Conservation (phyloP, 2,888 invertebrate genomes). For the Eupithecia insigniata region DNA sequence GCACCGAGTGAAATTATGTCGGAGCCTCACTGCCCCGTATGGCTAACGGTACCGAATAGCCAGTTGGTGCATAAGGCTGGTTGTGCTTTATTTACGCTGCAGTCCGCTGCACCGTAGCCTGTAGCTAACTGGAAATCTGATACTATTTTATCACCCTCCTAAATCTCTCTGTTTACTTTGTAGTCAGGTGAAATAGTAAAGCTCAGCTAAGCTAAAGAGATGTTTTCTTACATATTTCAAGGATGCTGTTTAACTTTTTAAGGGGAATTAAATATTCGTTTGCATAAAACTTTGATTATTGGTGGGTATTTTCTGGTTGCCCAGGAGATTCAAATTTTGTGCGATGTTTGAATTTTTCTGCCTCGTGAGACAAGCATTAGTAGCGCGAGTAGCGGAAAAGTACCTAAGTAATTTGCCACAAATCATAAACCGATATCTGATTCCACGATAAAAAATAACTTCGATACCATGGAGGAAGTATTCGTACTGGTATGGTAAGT, state of each 20-base stretch:
- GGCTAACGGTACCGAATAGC: slow-evolving; percentile 70
- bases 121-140: slow-evolving; percentile 60
- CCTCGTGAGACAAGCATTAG: not conserved
- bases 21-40: slow-evolving; percentile 57
- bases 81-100: slow-evolving; percentile 62
- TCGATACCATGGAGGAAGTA: not conserved
- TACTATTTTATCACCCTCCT: slow-evolving; percentile 46
- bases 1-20: slow-evolving; percentile 65
- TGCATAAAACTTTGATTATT: not conserved
- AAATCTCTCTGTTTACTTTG: slow-evolving; percentile 21
- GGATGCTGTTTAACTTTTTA: not conserved
- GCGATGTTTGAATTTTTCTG: not conserved
- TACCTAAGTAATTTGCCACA: not conserved
- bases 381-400: too few species aligned
- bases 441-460: not conserved
- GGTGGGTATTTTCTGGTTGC: not conserved
- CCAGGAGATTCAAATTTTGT: not conserved
- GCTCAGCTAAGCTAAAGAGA: not conserved
- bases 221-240: not conserved
- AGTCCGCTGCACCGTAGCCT: slow-evolving; percentile 41
- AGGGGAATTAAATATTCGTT: not conserved
- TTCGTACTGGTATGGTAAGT: not conserved
- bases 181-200: slow-evolving; percentile 14
- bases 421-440: not conserved
- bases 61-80: slow-evolving; percentile 62